phyloP scores from a whole-genome alignment of 2,797 vertebrate species.

The Limosa lapponica region DNA sequence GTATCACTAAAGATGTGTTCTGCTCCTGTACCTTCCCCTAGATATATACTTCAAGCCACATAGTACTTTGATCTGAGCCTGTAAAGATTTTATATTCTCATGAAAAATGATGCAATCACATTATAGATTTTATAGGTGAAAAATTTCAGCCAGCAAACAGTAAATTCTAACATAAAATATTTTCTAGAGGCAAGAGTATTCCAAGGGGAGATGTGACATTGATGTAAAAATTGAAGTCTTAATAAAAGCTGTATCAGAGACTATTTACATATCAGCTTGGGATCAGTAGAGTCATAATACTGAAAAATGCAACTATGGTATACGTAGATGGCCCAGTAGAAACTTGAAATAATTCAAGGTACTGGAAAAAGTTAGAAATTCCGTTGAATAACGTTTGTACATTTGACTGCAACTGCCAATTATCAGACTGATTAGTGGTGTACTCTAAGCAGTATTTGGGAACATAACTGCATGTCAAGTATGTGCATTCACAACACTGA shows the following conservation, averaged over 20 bases:
- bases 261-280: not conserved
- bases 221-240: not conserved
- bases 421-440: not conserved
- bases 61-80: not conserved
- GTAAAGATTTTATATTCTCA: constrained; percentile 29
- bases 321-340: accelerated
- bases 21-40: not conserved
- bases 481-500: not conserved
- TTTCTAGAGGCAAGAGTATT: not conserved
- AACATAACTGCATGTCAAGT: not conserved
- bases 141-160: not conserved
- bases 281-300: not conserved
- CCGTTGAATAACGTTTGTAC: not conserved
- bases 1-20: not conserved
- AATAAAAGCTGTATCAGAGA: not conserved
- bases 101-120: constrained; percentile 22
- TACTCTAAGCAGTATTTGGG: not conserved
- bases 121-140: constrained; percentile 12
- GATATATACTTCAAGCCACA: not conserved
- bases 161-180: constrained; percentile 16
- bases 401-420: not conserved
- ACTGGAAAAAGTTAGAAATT: not conserved
- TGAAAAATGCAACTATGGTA: not conserved
- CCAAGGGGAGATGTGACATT: not conserved
- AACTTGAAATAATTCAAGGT: not conserved